Evolutionary conservation across 2,113 vertebrate genomes (phyloP).

Genomic region (Lepus europaeus): DNA sequence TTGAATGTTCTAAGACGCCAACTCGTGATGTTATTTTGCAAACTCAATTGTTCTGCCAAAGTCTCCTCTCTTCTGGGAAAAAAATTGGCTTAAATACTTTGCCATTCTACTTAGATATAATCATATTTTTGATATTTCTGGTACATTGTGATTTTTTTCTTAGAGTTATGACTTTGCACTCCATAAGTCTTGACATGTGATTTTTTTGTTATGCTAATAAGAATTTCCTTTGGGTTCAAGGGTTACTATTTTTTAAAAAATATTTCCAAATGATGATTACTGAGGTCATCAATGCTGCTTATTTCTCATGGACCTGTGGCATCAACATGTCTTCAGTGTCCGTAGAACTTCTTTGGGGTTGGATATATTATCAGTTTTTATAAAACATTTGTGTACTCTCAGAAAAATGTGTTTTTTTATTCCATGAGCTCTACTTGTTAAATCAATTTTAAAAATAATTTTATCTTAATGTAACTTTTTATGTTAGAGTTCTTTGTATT

Average conservation of each 20-base stretch:
- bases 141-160: background rate
- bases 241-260: background rate
- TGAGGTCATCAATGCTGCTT: background rate
- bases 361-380: background rate
- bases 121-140: slow-evolving; percentile 52
- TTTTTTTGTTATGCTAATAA: background rate
- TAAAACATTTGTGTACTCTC: background rate
- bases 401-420: slow-evolving; percentile 14
- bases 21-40: slow-evolving; percentile 20
- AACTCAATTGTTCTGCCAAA: slow-evolving; percentile 23
- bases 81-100: background rate
- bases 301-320: background rate
- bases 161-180: background rate
- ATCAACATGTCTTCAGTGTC: background rate
- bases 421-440: background rate
- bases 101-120: background rate
- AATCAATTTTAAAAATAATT: background rate
- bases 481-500: background rate
- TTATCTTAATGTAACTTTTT: background rate
- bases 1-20: background rate
- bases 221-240: slow-evolving; percentile 25
- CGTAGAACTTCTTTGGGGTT: background rate
- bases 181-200: background rate
- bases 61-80: background rate
- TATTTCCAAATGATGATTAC: background rate